Percentiles rank a stretch among this genome's conserved stretches.
phyloP scores from a whole-genome alignment of 2,113 vertebrate genomes.

The Empidonax alnorum region DNA sequence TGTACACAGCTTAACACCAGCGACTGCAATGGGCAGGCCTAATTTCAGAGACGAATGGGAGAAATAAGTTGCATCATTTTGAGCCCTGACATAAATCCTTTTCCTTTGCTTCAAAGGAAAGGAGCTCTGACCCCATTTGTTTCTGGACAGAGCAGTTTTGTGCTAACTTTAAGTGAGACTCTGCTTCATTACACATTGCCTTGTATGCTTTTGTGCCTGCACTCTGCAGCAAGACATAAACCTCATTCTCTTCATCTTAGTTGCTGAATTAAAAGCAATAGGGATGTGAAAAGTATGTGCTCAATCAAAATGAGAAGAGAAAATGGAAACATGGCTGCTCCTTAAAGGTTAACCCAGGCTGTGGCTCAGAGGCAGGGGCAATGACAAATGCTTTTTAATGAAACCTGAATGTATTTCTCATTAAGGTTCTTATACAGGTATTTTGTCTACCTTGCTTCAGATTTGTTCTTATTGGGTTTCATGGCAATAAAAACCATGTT shows the following conservation, averaged over 20 bases:
- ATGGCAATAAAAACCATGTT: neutral
- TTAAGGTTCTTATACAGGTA: neutral
- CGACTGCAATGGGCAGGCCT: neutral
- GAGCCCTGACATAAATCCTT: neutral
- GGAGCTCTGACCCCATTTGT: neutral
- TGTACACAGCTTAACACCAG: neutral
- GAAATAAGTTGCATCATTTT: neutral
- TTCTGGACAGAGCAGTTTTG: neutral
- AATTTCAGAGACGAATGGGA: neutral
- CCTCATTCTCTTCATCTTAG: neutral
- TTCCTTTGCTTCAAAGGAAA: neutral
- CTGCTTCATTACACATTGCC: neutral
- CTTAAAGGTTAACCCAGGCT: neutral
- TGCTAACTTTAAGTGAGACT: neutral
- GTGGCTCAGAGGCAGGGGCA: neutral
- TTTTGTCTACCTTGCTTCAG: neutral
- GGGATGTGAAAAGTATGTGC: neutral
- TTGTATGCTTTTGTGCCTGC: neutral
- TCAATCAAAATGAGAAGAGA: neutral
- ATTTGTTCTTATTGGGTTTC: neutral
- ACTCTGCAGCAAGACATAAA: neutral
- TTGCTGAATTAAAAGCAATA: neutral
- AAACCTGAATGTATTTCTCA: neutral
- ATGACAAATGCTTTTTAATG: neutral
- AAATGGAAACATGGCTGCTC: neutral